These are phyloP conservation scores for Philereme transversata DNA, from an alignment of 2,888 invertebrate genomes.

Conservation along the genomic window DNA sequence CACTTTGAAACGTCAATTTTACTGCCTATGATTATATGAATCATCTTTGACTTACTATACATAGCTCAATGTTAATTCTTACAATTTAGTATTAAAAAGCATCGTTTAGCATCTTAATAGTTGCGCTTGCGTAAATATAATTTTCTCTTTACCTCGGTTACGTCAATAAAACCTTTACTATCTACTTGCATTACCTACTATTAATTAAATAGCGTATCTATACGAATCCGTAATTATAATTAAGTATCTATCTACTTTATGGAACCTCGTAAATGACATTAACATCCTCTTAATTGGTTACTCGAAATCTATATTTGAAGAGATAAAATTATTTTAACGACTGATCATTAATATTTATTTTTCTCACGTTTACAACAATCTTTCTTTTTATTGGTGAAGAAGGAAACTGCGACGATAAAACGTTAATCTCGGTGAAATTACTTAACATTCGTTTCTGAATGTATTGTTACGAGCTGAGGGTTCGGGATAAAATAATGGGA, in stretches of 20 bases:
- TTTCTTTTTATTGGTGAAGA: slow-evolving; percentile 34
- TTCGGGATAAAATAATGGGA: too few species aligned
- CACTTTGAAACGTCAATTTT: too few species aligned
- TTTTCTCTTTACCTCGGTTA: slow-evolving; percentile 19
- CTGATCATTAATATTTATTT: slow-evolving; percentile 37
- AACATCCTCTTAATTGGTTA: slow-evolving; percentile 40
- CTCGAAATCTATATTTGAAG: slow-evolving; percentile 40
- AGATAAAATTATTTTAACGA: slow-evolving; percentile 40
- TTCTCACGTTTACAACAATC: slow-evolving; percentile 36
- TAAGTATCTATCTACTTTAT: slow-evolving; percentile 37
- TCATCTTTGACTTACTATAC: too few species aligned
- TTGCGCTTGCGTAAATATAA: slow-evolving; percentile 6
- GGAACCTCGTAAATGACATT: slow-evolving; percentile 38
- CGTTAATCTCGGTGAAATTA: slow-evolving; percentile 13
- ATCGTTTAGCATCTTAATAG: slow-evolving; percentile 1
- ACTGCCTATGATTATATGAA: too few species aligned
- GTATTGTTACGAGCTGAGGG: too few species aligned
- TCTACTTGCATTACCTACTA: slow-evolving; percentile 22
- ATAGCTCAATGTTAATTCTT: neutral
- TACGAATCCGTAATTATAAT: slow-evolving; percentile 27
- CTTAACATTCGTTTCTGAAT: slow-evolving; percentile 2
- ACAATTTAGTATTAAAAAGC: neutral
- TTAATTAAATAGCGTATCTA: slow-evolving; percentile 32
- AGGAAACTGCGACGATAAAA: slow-evolving; percentile 31
- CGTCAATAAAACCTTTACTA: slow-evolving; percentile 20